Evolutionary conservation across 2,888 invertebrate genomes (phyloP).

Genomic region (Copidosoma aretas): DNA sequence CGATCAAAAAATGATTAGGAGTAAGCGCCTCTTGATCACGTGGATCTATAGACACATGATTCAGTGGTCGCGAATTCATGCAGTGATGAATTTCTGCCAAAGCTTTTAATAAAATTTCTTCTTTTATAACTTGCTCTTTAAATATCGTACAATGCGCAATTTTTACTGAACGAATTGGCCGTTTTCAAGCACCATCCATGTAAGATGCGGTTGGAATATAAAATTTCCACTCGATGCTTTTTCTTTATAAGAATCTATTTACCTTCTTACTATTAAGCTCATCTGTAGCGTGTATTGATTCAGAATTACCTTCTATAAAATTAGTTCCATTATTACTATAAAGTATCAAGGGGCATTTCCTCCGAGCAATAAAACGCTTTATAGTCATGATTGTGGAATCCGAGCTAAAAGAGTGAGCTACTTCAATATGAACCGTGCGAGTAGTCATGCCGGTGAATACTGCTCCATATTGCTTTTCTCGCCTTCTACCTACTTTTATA

Average conservation of each 20-base stretch:
- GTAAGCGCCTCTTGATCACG: slow-evolving; percentile 49
- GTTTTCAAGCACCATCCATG: too few relatives aligned
- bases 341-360: not conserved
- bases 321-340: slow-evolving; percentile 10
- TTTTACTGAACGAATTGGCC: slow-evolving; percentile 20
- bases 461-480: not conserved
- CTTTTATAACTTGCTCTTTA: slow-evolving; percentile 35
- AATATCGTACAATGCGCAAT: slow-evolving; percentile 36
- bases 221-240: too few relatives aligned
- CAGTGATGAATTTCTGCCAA: slow-evolving; percentile 40
- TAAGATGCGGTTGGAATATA: too few relatives aligned
- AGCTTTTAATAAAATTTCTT: slow-evolving; percentile 19
- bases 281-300: not conserved
- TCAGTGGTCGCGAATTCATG: slow-evolving; percentile 46
- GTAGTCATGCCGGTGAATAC: not conserved
- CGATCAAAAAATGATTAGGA: slow-evolving; percentile 51
- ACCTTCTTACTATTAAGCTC: not conserved
- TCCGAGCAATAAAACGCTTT: not conserved
- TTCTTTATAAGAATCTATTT: too few relatives aligned
- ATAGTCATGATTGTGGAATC: slow-evolving; percentile 9
- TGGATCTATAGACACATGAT: slow-evolving; percentile 45
- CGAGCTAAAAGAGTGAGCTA: not conserved
- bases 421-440: not conserved
- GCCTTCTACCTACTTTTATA: not conserved
- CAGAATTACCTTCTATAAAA: not conserved